Conservation (phyloP, 2,113 vertebrate species). For the Oostethus manadensis region DNA sequence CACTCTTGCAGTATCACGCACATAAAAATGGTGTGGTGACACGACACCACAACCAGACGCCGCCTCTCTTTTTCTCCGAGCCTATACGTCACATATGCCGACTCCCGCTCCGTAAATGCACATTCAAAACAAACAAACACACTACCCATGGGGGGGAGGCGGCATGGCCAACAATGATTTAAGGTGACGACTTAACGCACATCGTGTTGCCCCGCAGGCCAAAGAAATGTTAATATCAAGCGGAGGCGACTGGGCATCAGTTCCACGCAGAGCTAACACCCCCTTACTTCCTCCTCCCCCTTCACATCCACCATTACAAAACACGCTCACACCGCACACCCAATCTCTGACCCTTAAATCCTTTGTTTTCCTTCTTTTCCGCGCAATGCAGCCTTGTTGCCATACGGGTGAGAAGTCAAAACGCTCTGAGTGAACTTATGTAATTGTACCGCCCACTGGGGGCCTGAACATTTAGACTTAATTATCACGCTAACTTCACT, state of each 20-base stretch:
- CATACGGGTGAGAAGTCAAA: too few species aligned
- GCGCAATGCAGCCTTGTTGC: too few species aligned
- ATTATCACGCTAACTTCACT: too few species aligned
- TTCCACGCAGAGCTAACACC: not conserved
- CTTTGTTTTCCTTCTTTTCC: too few species aligned
- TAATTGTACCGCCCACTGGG: too few species aligned
- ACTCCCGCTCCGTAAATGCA: constrained; percentile 25
- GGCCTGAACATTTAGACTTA: too few species aligned
- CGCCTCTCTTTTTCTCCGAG: not conserved
- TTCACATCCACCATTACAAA: too few species aligned
- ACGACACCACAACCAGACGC: constrained; percentile 29
- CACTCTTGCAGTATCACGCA: constrained; percentile 61
- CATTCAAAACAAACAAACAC: constrained; percentile 59
- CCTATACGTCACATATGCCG: constrained; percentile 11
- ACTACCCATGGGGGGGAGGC: constrained; percentile 8
- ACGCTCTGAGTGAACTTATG: too few species aligned
- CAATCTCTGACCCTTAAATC: too few species aligned
- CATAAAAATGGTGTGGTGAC: constrained; percentile 55
- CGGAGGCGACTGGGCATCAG: not conserved
- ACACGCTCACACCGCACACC: too few species aligned
- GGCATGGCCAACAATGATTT: constrained; percentile 25
- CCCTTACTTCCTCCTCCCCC: too few species aligned
- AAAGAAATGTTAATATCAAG: constrained; percentile 12
- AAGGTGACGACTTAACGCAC: constrained; percentile 25
- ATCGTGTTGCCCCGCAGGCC: constrained; percentile 14